phyloP scores from a whole-genome alignment of 2,113 vertebrate genomes.

The Eupsittula cactorum region DNA sequence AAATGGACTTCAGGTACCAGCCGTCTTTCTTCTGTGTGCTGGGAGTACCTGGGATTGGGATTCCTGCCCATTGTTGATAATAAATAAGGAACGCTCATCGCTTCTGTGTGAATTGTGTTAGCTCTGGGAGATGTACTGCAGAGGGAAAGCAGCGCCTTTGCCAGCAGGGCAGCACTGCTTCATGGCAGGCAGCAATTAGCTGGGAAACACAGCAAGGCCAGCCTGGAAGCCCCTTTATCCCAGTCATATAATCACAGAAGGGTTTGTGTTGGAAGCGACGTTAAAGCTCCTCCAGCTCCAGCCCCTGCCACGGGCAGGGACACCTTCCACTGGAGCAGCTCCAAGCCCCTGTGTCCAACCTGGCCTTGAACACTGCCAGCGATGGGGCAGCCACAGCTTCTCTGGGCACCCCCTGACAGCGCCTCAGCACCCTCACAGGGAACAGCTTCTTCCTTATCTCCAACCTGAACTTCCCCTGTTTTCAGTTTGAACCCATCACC shows the following conservation, averaged over 20 bases:
- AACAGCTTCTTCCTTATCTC: not conserved
- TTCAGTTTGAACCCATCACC: not conserved
- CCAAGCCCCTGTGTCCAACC: too few relatives aligned
- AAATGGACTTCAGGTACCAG: not conserved
- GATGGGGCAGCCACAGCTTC: too few relatives aligned
- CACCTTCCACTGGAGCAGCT: not conserved
- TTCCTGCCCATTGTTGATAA: not conserved
- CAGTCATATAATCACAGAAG: not conserved
- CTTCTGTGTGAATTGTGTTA: not conserved
- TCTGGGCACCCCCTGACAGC: too few relatives aligned
- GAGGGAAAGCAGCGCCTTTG: not conserved
- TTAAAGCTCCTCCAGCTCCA: not conserved
- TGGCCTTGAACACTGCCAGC: too few relatives aligned
- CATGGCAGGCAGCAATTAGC: not conserved
- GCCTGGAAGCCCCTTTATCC: not conserved
- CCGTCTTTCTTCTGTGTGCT: not conserved
- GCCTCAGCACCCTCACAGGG: too few relatives aligned
- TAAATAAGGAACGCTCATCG: not conserved
- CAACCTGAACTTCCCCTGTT: not conserved
- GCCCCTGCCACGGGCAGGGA: too few relatives aligned
- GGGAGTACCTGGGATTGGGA: not conserved
- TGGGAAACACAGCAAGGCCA: not conserved
- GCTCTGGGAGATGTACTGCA: not conserved
- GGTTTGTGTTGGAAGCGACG: not conserved
- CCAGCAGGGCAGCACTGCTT: not conserved